Evolutionary conservation across 2,797 vertebrate genomes (phyloP), one percentile per base, ranked within the genome.

Genomic region (Phoeniculus purpureus): DNA sequence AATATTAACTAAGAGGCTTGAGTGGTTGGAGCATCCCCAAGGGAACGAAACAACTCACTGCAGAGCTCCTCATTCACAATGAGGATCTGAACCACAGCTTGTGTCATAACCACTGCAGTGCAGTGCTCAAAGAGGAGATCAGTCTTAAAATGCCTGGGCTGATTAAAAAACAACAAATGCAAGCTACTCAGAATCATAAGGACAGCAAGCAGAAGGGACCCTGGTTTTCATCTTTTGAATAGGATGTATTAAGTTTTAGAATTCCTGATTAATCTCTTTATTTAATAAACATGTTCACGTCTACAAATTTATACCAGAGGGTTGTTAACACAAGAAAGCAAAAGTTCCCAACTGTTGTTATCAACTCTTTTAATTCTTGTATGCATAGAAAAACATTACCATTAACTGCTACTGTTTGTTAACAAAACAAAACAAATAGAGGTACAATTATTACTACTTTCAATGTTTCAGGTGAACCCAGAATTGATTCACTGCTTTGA

Each of bases 381-480:
- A 64, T 70, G 11, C 11, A 16, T 64, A 32, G 25, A 31, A 76
- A 74, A 82, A 54, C 7, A 13, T 54, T 91, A 27, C 18, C 29
- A 32, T 75, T 79, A 70, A 60, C 25, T 64, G 45, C 47, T 77
- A 16, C 29, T 87, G 12, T 73, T 87, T 72, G 31, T 76, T 87
- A 84, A 76, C 68, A 31, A 2, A 1, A 58, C 37, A 70, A 89
- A 77, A 31, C 52, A 68, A 89, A 32, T 58, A 64, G 54, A 83
- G 66, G 48, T 32, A 15, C 21, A n/a, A 8, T 59, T 62, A 43
- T 34, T 85, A 31, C 25, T 50, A 25, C 52, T 91, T 94, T 81
- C 20, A 29, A 64, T 56, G 52, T 96, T 96, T 76, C 87, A 98
- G 98, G 97, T 98, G 89, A 98, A 98, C 82, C 97, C 97, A 50